Evolutionary conservation across 1,140 invertebrate genomes (phyloP).

Genomic region (Drosophila trapezifrons): DNA sequence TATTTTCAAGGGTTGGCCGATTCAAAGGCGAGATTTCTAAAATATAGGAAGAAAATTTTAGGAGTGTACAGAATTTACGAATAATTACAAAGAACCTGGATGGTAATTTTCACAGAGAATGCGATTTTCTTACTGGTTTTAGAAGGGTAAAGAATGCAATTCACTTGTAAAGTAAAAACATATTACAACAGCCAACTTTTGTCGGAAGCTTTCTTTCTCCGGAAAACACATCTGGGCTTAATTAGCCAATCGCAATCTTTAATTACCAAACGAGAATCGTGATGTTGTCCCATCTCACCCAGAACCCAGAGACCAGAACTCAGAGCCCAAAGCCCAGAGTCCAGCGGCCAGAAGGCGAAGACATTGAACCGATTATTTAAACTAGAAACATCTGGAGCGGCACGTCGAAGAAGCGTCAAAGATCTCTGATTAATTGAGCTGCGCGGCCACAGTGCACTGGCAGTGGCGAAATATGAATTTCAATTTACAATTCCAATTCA

Average conservation of each 20-base stretch:
- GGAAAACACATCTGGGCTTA: conserved; percentile 18
- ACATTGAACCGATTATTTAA: conserved; percentile 69
- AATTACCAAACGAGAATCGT: conserved; percentile 38
- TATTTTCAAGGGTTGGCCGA: too few species aligned
- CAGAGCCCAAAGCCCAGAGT: conserved; percentile 23
- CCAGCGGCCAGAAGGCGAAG: conserved; percentile 32
- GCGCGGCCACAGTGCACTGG: conserved; percentile 30
- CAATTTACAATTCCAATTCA: conserved; percentile 54
- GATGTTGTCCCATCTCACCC: conserved; percentile 34
- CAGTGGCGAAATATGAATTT: conserved; percentile 32
- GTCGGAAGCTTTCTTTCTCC: not conserved
- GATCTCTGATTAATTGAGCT: conserved; percentile 62
- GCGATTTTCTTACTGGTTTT: too few species aligned
- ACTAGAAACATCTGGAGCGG: conserved; percentile 58
- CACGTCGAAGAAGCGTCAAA: conserved; percentile 56
- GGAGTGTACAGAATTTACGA: not conserved
- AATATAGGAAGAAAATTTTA: too few species aligned
- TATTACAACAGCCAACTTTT: too few species aligned
- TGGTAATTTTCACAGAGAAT: too few species aligned
- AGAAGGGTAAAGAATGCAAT: not conserved
- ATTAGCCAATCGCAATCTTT: conserved; percentile 38
- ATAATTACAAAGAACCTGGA: not conserved
- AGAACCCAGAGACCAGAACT: conserved; percentile 27
- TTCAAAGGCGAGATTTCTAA: too few species aligned
- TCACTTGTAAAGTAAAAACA: not conserved